Percentiles rank a stretch among this genome's conserved stretches.
phyloP scores from a whole-genome alignment of 1,140 invertebrate species.

The Drosophila pruinosa region DNA sequence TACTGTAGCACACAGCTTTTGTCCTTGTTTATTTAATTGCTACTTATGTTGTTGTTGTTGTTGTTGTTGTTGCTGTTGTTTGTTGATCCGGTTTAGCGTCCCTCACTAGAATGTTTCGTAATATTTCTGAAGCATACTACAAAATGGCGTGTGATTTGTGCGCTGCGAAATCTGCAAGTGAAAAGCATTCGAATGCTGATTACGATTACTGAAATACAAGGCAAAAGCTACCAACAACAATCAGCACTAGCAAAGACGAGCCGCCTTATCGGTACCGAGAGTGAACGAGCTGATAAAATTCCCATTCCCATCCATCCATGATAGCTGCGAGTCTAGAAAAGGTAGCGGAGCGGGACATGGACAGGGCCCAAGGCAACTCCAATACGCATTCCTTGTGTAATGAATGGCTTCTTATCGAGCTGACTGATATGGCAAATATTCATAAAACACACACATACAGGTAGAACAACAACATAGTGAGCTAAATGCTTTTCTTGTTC shows the following conservation, averaged over 20 bases:
- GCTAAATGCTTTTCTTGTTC: no score
- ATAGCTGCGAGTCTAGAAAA: background rate
- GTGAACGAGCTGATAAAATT: slow-evolving; percentile 26
- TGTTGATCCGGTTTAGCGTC: slow-evolving; percentile 16
- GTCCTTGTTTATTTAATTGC: background rate
- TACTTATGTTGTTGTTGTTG: background rate
- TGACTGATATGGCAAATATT: background rate
- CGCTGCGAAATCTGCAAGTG: slow-evolving; percentile 66
- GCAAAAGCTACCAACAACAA: slow-evolving; percentile 2
- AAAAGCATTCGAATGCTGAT: slow-evolving; percentile 45
- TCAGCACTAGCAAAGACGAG: slow-evolving; percentile 4
- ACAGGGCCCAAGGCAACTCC: background rate
- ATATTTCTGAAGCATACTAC: slow-evolving; percentile 68
- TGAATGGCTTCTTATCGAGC: slow-evolving; percentile 38
- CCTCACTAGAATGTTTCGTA: slow-evolving; percentile 59
- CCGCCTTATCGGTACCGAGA: slow-evolving; percentile 12
- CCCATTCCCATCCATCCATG: slow-evolving; percentile 2
- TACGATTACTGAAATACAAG: slow-evolving; percentile 31
- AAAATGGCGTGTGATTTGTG: slow-evolving; percentile 70
- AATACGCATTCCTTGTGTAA: slow-evolving; percentile 46
- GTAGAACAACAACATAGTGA: no score
- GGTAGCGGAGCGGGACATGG: background rate
- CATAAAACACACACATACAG: slow-evolving; percentile 23
- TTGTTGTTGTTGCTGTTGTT: slow-evolving; percentile 3
- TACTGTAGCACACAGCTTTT: background rate